These are phyloP conservation scores for Drosophila micromelanica DNA, from an alignment of 1,140 invertebrate species.

Conservation along the genomic window DNA sequence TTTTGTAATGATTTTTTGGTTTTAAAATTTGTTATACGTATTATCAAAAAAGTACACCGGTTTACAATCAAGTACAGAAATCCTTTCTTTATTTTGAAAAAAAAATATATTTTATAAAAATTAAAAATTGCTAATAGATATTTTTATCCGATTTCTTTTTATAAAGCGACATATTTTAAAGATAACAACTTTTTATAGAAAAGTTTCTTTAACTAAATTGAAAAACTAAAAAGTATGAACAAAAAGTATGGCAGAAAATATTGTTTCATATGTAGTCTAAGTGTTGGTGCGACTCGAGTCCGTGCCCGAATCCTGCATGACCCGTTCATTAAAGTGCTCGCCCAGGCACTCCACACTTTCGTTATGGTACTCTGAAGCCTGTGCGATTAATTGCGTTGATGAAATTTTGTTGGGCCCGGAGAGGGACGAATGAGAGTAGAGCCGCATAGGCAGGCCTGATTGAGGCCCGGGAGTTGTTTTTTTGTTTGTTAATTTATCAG, in stretches of 20 bases:
- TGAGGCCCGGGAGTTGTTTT: background rate
- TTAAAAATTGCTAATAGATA: too few species aligned
- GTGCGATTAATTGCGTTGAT: constrained; percentile 75
- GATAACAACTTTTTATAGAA: too few species aligned
- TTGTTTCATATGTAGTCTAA: constrained; percentile 26
- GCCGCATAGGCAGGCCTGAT: background rate
- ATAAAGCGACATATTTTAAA: too few species aligned
- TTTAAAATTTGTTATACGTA: too few species aligned
- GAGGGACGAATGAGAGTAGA: background rate
- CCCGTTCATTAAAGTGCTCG: constrained; percentile 26
- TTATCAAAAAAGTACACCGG: too few species aligned
- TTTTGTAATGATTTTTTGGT: too few species aligned
- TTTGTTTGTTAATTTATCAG: constrained; percentile 59
- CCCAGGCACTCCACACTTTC: constrained; percentile 10
- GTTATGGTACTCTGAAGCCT: constrained; percentile 39
- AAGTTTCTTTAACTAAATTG: too few species aligned
- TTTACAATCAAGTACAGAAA: too few species aligned
- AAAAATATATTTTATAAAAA: too few species aligned
- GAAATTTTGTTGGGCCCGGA: constrained; percentile 64
- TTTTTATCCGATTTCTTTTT: too few species aligned
- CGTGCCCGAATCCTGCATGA: constrained; percentile 1
- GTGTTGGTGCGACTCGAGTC: constrained; percentile 32
- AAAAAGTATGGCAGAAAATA: background rate
- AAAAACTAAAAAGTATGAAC: too few species aligned
- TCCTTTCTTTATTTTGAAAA: too few species aligned